Conservation (phyloP, 2,113 vertebrate genomes). For the Vulpes ferrilata region DNA sequence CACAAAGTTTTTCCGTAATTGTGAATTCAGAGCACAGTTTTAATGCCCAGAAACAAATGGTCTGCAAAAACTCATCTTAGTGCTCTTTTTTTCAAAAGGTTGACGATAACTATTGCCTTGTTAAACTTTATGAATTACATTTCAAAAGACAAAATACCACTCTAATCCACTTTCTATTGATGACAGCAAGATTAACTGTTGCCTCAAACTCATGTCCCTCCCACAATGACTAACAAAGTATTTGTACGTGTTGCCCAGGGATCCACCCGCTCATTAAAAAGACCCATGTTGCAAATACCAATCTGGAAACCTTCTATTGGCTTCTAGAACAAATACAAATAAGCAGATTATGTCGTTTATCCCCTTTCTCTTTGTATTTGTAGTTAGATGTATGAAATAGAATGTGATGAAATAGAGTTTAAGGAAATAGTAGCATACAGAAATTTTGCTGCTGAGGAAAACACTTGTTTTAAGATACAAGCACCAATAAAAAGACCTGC, state of each 20-base stretch:
- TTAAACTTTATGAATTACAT: constrained; percentile 75
- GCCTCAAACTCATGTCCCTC: constrained; percentile 48
- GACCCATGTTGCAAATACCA: constrained; percentile 52
- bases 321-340: constrained; percentile 75
- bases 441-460: constrained; percentile 46
- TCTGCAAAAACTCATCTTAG: constrained; percentile 60
- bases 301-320: constrained; percentile 70
- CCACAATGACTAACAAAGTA: constrained; percentile 65
- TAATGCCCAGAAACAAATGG: constrained; percentile 67
- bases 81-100: constrained; percentile 49
- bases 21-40: constrained; percentile 70
- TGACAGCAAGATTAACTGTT: constrained; percentile 74
- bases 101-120: constrained; percentile 60
- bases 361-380: constrained; percentile 58
- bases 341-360: constrained; percentile 68
- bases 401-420: constrained; percentile 61
- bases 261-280: constrained; percentile 52
- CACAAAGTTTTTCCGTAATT: constrained; percentile 67
- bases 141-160: constrained; percentile 76
- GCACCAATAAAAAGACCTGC: background rate
- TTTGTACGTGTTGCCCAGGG: constrained; percentile 66
- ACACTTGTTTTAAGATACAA: constrained; percentile 54
- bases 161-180: constrained; percentile 78
- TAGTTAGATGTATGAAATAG: constrained; percentile 20
- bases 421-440: constrained; percentile 24